phyloP scores from a whole-genome alignment of 2,888 invertebrate species.

The Campoplex capitator region DNA sequence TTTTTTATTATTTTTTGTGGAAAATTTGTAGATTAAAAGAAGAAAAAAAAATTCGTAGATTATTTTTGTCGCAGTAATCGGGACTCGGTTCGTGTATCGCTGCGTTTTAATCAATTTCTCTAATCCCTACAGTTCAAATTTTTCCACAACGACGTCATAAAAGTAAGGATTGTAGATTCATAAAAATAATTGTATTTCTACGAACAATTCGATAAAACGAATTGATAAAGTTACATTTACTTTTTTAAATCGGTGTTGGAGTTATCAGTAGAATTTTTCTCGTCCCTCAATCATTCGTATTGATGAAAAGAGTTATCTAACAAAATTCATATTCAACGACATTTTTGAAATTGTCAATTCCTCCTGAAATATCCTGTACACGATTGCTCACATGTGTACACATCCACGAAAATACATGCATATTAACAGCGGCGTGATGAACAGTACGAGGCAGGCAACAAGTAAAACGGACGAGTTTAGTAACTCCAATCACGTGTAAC shows the following conservation, averaged over 20 bases:
- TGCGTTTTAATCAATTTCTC: background rate
- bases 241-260: background rate
- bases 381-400: background rate
- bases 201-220: background rate
- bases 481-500: conserved; percentile 65
- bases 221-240: background rate
- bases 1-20: background rate
- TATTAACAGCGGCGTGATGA: background rate
- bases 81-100: background rate
- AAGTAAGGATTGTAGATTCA: background rate
- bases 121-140: background rate
- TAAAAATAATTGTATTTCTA: background rate
- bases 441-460: conserved; percentile 35
- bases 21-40: conserved; percentile 1
- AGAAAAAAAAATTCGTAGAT: background rate
- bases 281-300: background rate
- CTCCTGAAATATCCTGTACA: conserved; percentile 1
- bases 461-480: conserved; percentile 44
- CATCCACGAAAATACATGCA: background rate
- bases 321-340: background rate
- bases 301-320: background rate
- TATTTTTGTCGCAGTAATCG: background rate
- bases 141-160: background rate
- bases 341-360: background rate
- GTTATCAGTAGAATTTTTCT: background rate